These are phyloP conservation scores for Hassar affinis DNA, from an alignment of 2,113 vertebrate genomes.

Conservation along the genomic window DNA sequence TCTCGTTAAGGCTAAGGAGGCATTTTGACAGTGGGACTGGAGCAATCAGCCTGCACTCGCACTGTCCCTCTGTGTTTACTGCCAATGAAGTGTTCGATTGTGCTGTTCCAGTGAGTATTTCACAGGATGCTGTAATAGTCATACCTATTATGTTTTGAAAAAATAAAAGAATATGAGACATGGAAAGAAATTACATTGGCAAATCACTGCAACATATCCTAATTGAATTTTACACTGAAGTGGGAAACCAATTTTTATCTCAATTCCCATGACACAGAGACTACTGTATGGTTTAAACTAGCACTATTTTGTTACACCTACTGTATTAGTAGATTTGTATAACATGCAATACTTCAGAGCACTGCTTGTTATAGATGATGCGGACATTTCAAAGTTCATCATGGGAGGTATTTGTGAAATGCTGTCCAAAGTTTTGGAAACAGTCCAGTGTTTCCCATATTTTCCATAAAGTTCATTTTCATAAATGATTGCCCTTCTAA, in stretches of 20 bases:
- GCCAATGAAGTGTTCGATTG: constrained; percentile 5
- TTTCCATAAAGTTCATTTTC: background rate
- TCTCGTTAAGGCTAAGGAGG: constrained; percentile 44
- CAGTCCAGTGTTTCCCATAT: background rate
- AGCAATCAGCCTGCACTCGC: constrained; percentile 18
- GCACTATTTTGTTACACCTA: constrained; percentile 14
- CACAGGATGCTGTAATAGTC: background rate
- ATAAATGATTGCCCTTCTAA: background rate
- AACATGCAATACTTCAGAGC: background rate
- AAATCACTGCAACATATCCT: constrained; percentile 53
- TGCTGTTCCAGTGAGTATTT: background rate
- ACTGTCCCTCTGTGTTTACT: constrained; percentile 22
- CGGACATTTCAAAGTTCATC: background rate
- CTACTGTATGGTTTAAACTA: background rate
- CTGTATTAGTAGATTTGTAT: background rate
- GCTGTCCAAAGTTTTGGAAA: background rate
- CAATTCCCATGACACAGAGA: constrained; percentile 41
- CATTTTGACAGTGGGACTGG: constrained; percentile 39
- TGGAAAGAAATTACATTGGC: constrained; percentile 50
- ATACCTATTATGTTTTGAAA: background rate
- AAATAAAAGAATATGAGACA: background rate
- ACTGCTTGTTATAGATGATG: background rate
- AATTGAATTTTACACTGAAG: constrained; percentile 54
- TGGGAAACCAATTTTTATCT: constrained; percentile 45
- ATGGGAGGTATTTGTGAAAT: background rate